phyloP scores from a whole-genome alignment of 2,113 vertebrate species.

The Naja naja region DNA sequence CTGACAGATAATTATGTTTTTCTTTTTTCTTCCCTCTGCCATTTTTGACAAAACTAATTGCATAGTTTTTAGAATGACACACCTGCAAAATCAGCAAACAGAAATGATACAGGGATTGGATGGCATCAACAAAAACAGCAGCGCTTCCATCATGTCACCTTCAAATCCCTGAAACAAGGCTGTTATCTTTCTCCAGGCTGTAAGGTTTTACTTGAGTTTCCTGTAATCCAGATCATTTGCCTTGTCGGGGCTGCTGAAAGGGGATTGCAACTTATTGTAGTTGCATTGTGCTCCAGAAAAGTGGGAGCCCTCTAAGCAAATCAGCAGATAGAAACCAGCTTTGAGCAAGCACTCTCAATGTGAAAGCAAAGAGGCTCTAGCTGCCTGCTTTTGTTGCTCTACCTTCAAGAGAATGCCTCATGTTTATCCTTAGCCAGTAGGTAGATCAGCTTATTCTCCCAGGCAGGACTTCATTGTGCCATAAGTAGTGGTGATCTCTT shows the following conservation, averaged over 20 bases:
- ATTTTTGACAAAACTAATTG: neutral
- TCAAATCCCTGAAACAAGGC: neutral
- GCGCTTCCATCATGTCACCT: neutral
- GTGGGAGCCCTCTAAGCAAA: neutral
- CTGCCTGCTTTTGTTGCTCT: neutral
- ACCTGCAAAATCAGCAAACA: neutral
- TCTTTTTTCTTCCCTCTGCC: neutral
- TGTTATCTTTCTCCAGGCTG: neutral
- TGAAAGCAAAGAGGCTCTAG: neutral
- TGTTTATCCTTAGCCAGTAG: neutral
- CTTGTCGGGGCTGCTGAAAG: neutral
- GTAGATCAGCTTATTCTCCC: neutral
- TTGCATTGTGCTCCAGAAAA: neutral
- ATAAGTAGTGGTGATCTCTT: neutral
- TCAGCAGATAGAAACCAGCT: neutral
- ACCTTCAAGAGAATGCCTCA: neutral
- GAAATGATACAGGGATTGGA: neutral
- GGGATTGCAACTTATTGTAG: neutral
- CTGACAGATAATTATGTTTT: neutral
- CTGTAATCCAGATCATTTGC: neutral
- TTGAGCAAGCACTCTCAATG: neutral
- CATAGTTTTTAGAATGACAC: neutral
- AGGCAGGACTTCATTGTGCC: neutral
- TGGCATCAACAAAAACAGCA: neutral
- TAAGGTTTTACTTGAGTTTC: neutral